phyloP scores from a whole-genome alignment of 1,140 invertebrate species.

The Harlomillsia oculata region DNA sequence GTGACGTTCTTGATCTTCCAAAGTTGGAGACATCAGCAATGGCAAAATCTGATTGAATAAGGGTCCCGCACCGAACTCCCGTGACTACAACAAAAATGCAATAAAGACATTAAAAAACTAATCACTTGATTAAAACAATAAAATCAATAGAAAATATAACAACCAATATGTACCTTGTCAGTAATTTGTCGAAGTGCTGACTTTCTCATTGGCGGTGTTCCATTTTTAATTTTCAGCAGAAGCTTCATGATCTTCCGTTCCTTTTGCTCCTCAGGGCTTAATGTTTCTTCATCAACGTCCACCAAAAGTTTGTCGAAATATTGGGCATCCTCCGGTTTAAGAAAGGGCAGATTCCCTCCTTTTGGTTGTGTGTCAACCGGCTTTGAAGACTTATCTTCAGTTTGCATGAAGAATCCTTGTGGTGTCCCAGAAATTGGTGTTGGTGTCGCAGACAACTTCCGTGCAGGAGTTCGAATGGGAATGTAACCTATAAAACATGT shows the following conservation, averaged over 20 bases:
- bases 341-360: slow-evolving; percentile 84
- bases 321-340: slow-evolving; percentile 99
- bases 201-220: slow-evolving; percentile 98
- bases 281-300: slow-evolving; percentile 92
- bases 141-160: not conserved
- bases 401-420: slow-evolving; percentile 91
- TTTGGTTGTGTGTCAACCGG: slow-evolving; percentile 96
- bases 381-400: slow-evolving; percentile 69
- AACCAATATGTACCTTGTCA: slow-evolving; percentile 57
- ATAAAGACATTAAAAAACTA: not conserved
- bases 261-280: slow-evolving; percentile 94
- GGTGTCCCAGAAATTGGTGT: slow-evolving; percentile 90
- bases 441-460: slow-evolving; percentile 93
- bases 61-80: slow-evolving; percentile 96
- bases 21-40: slow-evolving; percentile 94
- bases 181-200: slow-evolving; percentile 95
- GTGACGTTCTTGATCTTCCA: slow-evolving; percentile 99
- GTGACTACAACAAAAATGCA: slow-evolving; percentile 46
- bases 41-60: slow-evolving; percentile 98
- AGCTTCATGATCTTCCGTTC: slow-evolving; percentile 99
- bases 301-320: slow-evolving; percentile 98
- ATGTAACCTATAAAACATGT: slow-evolving; percentile 60
- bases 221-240: slow-evolving; percentile 97
- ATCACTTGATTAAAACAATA: not conserved
- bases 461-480: slow-evolving; percentile 91